Evolutionary conservation across 2,888 invertebrate species (phyloP), one percentile per base, ranked within the genome.

Genomic region (Tillus elongatus): DNA sequence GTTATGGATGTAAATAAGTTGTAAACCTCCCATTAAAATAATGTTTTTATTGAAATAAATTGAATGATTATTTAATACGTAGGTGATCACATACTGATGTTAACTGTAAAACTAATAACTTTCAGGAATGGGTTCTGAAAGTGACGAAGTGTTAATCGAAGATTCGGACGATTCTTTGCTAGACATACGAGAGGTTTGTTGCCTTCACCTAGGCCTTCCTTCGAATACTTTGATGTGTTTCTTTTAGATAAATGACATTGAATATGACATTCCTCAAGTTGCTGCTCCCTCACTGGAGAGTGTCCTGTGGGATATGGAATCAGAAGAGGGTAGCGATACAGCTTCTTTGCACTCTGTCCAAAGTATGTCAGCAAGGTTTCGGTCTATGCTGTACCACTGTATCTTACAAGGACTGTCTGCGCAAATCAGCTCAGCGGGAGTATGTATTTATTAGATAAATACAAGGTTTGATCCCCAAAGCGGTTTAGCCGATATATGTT

Each of bases 361-460:
- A 42, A 71, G 71, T 2, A 57, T 69, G 35, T 60, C 64, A 4
- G 49, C 66, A 11, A 70, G 68, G 44, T 70, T 71, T 24, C 74
- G 77, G 15, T 78, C 80, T 13, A 79, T 89, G 49, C 67, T 88
- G 51, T 74, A 82, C 34, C 86, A 87, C 60, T 78, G 82, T 19
- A 73, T 90, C 42, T 69, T 95, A 40, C 89, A 90, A 62, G 90
- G 88, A 43, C 79, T 95, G 34, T 89, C 93, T 2, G 78, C 90
- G 13, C 95, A 95, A 66, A 70, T 95, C 13, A 68, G 76, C 43
- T 89, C 91, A 40, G 92, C 93, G 30, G 78, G 81, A 53, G 90
- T 89, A 69, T 69, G 72, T 67, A 34, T 28, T 33, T 14, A 14
- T 30, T 34, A 11, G 15, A 33, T 9, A 16, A 11, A 19, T n/a